Base-by-base conservation (phyloP, 2,113 vertebrate genomes). In the Calidris pugnax region DNA sequence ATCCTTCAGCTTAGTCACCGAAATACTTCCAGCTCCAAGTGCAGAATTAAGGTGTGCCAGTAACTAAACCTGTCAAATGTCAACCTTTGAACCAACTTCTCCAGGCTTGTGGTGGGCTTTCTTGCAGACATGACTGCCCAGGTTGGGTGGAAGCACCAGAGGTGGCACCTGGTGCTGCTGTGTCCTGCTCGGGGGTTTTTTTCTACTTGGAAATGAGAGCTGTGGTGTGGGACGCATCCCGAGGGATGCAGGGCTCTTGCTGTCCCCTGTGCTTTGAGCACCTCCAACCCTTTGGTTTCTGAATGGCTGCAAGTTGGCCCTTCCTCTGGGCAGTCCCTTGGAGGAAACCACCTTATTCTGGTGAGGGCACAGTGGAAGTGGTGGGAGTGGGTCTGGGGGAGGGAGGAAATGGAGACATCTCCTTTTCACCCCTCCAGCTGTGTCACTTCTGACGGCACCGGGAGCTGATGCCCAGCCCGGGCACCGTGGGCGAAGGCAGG, bases 381-480 rank as follows among this genome's bases (percentile, higher is more conserved):
- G 78, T 77, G 64, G 43, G 85, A 85, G 78, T 1, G 0, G 24
- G 9, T 39, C 69, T 77, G 85, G 60, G 56, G 74, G n/a, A 69
- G 94, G 50, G 26, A 86, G 91, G 83, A 88, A 88, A 18, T 0
- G 2, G 51, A 76, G 27, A 2, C 3, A 14, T 37, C 28, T 79
- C 43, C 64, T 88, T 77, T 37, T 55, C 21, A 10, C 23, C 33
- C 39, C 2, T 41, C 21, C 50, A 16, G 3, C 41, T 19, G 12
- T 27, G 56, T 39, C 22, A 2, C 43, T 19, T 24, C 12, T 83
- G 79, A 5, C 0, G 0, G 51, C 64, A 30, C 2, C 2, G 0
- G 67, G 39, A 64, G 63, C n/a, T 1, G 4, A 23, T 95, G 86
- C 86, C 83, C 22, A 23, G 21, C 57, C 41, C 3, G 1, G 18